A percentile compares a stretch with the other conserved stretches of the same genome.
Evolutionary conservation across 2,113 vertebrate species (phyloP).

Genomic region (Megaceryle torquata): DNA sequence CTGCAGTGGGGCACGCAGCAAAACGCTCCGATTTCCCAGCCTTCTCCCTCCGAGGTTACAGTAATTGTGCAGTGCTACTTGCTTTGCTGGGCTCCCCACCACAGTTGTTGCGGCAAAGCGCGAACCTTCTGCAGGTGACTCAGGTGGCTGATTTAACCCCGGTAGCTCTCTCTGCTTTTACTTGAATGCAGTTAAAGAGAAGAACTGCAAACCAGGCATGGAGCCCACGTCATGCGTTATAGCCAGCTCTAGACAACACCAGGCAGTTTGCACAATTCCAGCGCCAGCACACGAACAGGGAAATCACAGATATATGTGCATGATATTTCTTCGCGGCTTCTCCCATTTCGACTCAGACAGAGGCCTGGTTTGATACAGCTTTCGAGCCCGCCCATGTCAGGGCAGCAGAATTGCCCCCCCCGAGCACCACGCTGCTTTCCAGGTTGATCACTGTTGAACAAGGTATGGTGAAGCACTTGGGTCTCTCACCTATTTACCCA

Average conservation of each 20-base stretch:
- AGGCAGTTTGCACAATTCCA: not conserved
- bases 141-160: not conserved
- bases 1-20: not conserved
- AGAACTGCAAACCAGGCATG: not conserved
- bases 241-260: not conserved
- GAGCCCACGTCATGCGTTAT: not conserved
- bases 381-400: not conserved
- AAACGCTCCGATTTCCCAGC: not conserved
- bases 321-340: not conserved
- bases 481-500: not conserved
- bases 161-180: not conserved
- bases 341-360: not conserved
- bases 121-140: not conserved
- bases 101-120: not conserved
- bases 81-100: not conserved
- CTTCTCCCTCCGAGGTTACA: not conserved
- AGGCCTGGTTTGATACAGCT: not conserved
- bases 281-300: rapidly evolving
- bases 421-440: not conserved
- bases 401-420: not conserved
- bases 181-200: not conserved
- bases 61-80: not conserved
- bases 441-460: not conserved
- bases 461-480: not conserved
- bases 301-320: not conserved